Conservation (phyloP, 2,113 vertebrate genomes). For the Columbina picui region DNA sequence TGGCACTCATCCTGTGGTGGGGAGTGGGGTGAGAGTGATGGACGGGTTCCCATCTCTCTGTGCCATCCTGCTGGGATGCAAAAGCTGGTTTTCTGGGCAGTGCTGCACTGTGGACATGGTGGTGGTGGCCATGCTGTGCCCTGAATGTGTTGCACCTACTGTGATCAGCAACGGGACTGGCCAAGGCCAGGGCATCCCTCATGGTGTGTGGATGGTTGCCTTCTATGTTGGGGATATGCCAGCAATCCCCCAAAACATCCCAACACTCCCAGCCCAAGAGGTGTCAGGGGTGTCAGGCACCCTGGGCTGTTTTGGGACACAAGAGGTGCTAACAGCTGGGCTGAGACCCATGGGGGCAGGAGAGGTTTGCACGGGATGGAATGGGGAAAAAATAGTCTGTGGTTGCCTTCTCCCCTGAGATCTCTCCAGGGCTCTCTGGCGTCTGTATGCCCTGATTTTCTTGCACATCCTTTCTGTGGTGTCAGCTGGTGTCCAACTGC, state of each 20-base stretch:
- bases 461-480: not conserved
- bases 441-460: not conserved
- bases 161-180: not conserved
- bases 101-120: rapidly evolving
- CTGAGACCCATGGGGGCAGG: rapidly evolving
- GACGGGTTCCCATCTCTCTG: not conserved
- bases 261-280: not conserved
- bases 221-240: not conserved
- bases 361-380: not conserved
- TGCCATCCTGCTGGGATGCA: not conserved
- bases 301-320: rapidly evolving
- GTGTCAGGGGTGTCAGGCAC: not conserved
- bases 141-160: rapidly evolving
- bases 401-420: not conserved
- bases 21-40: rapidly evolving
- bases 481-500: not conserved
- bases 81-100: not conserved
- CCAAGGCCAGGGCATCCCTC: not conserved
- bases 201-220: rapidly evolving
- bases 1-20: not conserved
- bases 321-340: rapidly evolving
- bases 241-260: not conserved
- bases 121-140: not conserved
- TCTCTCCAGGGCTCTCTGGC: not conserved
- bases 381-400: rapidly evolving